phyloP scores from a whole-genome alignment of 2,888 invertebrate species.

The Apamea crenata region DNA sequence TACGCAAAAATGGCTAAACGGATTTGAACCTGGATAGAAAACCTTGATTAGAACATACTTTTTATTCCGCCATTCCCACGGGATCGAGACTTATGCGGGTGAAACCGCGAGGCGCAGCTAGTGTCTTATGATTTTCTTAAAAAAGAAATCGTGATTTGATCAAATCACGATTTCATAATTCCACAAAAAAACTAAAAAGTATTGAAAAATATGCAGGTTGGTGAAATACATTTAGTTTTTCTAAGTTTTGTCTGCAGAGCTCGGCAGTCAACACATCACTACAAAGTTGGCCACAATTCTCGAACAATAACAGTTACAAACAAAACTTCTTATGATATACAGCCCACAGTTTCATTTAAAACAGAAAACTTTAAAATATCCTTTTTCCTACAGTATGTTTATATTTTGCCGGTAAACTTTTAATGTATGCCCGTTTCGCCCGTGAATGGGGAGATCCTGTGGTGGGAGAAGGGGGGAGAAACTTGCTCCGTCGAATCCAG shows the following conservation, averaged over 20 bases:
- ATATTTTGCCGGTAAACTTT: constrained; percentile 86
- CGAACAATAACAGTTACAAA: constrained; percentile 61
- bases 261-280: constrained; percentile 50
- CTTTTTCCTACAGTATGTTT: constrained; percentile 76
- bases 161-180: background rate
- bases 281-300: constrained; percentile 54
- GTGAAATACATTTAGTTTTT: background rate
- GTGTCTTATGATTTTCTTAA: background rate
- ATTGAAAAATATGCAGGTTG: background rate
- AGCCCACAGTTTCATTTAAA: constrained; percentile 64
- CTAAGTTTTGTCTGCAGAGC: constrained; percentile 1
- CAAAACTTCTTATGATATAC: constrained; percentile 64
- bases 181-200: background rate
- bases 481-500: constrained; percentile 87
- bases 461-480: constrained; percentile 70
- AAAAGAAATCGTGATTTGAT: background rate
- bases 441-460: constrained; percentile 73
- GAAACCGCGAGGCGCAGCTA: background rate
- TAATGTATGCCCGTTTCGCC: constrained; percentile 87
- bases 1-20: background rate
- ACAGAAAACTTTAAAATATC: constrained; percentile 64
- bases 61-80: too few relatives aligned
- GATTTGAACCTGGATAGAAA: too few relatives aligned
- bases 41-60: too few relatives aligned
- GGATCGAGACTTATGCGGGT: background rate